Evolutionary conservation across 2,113 vertebrate genomes (phyloP).

Genomic region (Marmota flaviventris): DNA sequence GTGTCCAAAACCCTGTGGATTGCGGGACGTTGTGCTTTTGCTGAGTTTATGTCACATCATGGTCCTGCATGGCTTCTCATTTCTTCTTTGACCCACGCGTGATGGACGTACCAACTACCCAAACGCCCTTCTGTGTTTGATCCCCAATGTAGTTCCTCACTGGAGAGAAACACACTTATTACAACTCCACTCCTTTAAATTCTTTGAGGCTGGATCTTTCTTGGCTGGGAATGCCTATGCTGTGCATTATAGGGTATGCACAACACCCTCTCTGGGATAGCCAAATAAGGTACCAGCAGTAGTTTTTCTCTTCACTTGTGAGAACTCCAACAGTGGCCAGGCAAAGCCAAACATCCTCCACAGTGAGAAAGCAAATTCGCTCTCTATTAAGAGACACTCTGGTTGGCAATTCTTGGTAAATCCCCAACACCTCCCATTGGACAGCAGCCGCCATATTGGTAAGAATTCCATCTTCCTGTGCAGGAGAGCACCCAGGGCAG

Average conservation of each 20-base stretch:
- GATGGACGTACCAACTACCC: neutral
- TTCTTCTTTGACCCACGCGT: too few species aligned
- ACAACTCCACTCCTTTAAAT: neutral
- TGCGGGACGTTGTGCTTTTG: neutral
- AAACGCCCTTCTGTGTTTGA: too few species aligned
- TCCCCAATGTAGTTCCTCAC: neutral
- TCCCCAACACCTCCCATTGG: neutral
- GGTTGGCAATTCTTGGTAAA: rapidly evolving
- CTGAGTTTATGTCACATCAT: too few species aligned
- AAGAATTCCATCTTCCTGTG: rapidly evolving
- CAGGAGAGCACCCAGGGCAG: neutral
- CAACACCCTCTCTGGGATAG: too few species aligned
- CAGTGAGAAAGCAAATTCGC: neutral
- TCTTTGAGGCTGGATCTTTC: neutral
- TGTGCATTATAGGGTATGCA: too few species aligned
- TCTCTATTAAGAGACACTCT: rapidly evolving
- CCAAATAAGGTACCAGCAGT: too few species aligned
- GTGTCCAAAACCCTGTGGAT: too few species aligned
- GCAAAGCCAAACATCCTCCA: rapidly evolving
- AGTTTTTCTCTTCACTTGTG: rapidly evolving
- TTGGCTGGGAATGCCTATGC: neutral
- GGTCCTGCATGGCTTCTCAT: too few species aligned
- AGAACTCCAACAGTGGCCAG: neutral
- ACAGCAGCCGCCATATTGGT: rapidly evolving
- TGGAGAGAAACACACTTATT: too few species aligned